These are phyloP conservation scores for Thomomys bottae DNA, from an alignment of 2,113 vertebrate species.

Conservation along the genomic window DNA sequence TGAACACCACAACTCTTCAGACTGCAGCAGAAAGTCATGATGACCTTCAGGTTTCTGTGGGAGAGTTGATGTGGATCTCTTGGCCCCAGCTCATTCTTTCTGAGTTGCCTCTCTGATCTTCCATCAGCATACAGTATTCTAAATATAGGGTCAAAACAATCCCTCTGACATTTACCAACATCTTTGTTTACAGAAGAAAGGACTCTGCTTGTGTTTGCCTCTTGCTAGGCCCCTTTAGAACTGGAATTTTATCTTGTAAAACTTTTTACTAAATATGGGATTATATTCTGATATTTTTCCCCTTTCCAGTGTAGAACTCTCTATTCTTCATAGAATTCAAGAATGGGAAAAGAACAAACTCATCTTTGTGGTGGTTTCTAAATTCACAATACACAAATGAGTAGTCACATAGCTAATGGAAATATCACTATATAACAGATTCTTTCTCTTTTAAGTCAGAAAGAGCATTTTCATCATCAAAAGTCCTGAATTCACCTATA, in stretches of 20 bases:
- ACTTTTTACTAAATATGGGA: constrained; percentile 59
- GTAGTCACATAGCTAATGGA: constrained; percentile 39
- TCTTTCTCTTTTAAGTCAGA: background rate
- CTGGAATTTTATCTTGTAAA: constrained; percentile 46
- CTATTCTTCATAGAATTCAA: constrained; percentile 45
- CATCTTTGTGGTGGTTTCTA: constrained; percentile 47
- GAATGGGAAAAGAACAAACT: constrained; percentile 38
- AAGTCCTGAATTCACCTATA: background rate
- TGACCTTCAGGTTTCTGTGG: background rate
- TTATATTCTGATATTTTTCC: constrained; percentile 10
- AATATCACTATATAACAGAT: background rate
- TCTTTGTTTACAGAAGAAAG: constrained; percentile 44
- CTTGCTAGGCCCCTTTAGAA: constrained; percentile 27
- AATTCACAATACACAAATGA: constrained; percentile 24
- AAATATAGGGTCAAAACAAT: background rate
- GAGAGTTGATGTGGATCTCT: background rate
- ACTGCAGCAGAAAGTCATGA: background rate
- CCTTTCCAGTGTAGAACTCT: constrained; percentile 37
- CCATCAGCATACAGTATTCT: background rate
- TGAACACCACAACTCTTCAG: background rate
- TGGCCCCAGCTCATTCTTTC: background rate
- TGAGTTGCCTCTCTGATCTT: constrained; percentile 41
- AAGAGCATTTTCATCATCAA: background rate
- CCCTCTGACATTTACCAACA: constrained; percentile 30
- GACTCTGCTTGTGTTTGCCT: constrained; percentile 69